Conservation (phyloP, 1,140 invertebrate species). For the Lutraria rhynchaena region DNA sequence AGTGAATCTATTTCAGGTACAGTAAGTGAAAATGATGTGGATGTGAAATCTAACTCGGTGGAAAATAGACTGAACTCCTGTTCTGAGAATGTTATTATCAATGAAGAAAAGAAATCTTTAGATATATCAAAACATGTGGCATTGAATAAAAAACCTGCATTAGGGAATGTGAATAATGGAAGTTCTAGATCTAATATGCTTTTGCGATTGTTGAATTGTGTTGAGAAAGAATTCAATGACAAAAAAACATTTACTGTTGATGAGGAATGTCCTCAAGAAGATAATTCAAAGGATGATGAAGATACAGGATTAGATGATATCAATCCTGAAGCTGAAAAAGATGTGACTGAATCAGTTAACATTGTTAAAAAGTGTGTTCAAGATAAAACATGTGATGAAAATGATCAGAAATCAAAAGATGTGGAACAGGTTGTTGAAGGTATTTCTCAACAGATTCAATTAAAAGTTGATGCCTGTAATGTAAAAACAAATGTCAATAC, state of each 20-base stretch:
- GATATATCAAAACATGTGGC: neutral
- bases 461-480: too few species aligned
- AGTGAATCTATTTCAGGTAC: too few species aligned
- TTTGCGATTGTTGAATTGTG: constrained; percentile 12
- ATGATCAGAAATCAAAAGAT: neutral
- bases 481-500: neutral
- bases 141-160: too few species aligned
- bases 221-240: neutral
- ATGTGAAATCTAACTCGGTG: too few species aligned
- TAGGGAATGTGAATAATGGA: neutral
- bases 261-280: neutral
- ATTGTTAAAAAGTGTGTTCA: neutral
- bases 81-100: too few species aligned
- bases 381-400: neutral
- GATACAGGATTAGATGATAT: too few species aligned
- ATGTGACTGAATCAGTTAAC: neutral
- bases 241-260: neutral
- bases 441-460: too few species aligned
- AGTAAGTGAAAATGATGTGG: too few species aligned
- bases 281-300: too few species aligned
- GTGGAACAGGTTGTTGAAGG: too few species aligned
- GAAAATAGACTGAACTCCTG: too few species aligned
- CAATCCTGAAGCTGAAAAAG: neutral
- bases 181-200: constrained; percentile 9
- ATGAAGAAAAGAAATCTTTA: too few species aligned